A percentile compares a stretch with the other conserved stretches of the same genome.
phyloP scores from a whole-genome alignment of 2,797 vertebrate species.

The Carcharodon carcharias region DNA sequence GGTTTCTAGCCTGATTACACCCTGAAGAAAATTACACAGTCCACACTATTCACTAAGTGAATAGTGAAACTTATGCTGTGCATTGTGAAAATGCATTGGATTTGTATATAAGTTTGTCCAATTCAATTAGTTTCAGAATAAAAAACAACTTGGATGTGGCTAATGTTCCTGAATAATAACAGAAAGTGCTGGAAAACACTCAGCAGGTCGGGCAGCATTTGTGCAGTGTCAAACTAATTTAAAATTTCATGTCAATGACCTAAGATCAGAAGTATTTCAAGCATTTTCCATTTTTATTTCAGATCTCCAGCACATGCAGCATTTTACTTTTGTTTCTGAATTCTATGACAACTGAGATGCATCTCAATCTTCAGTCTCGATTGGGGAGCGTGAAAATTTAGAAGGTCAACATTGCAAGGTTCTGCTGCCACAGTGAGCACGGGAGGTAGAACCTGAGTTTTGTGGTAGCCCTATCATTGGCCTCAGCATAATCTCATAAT shows the following conservation, averaged over 20 bases:
- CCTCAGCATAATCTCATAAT: not conserved
- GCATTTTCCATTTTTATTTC: not conserved
- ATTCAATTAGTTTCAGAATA: not conserved
- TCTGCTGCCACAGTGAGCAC: not conserved
- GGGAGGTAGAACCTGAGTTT: not conserved
- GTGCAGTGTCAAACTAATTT: not conserved
- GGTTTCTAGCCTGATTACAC: not conserved
- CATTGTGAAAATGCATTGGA: not conserved
- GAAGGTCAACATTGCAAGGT: not conserved
- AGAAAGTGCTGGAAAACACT: not conserved
- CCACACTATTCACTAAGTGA: not conserved
- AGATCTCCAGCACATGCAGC: not conserved
- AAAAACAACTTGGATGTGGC: not conserved
- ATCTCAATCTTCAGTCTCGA: not conserved
- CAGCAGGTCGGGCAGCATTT: not conserved
- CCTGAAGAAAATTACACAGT: not conserved
- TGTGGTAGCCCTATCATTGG: not conserved
- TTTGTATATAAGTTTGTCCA: too few species aligned
- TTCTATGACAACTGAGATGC: not conserved
- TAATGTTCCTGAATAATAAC: not conserved
- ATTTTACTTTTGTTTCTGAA: not conserved
- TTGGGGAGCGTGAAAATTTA: not conserved
- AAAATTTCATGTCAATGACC: not conserved
- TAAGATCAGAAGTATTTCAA: not conserved
- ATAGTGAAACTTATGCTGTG: not conserved